phyloP scores from a whole-genome alignment of 2,888 invertebrate genomes.

The Eupithecia subfuscata region DNA sequence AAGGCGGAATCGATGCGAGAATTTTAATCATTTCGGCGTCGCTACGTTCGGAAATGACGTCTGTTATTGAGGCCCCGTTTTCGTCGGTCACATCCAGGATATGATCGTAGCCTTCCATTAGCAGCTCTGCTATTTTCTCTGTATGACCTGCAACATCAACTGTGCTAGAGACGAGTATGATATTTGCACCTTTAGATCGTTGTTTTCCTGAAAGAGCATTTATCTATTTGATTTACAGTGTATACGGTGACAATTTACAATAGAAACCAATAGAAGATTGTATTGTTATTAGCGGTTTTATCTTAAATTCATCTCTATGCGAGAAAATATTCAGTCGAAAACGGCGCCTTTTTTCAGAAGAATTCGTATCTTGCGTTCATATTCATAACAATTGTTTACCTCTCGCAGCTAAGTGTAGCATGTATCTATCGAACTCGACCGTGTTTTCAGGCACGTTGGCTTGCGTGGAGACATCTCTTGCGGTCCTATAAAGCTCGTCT shows the following conservation, averaged over 20 bases:
- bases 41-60: constrained; percentile 87
- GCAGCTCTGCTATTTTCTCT: constrained; percentile 83
- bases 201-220: not conserved
- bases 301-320: not conserved
- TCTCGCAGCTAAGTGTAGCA: constrained; percentile 90
- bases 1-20: constrained; percentile 88
- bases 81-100: constrained; percentile 91
- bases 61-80: constrained; percentile 86
- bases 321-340: not conserved
- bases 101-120: constrained; percentile 94
- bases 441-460: constrained; percentile 92
- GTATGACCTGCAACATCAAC: constrained; percentile 62
- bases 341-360: not conserved
- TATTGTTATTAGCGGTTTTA: not conserved
- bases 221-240: not conserved
- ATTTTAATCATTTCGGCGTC: constrained; percentile 87
- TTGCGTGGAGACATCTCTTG: constrained; percentile 92
- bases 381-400: constrained; percentile 73
- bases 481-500: constrained; percentile 94
- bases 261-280: not conserved
- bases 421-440: constrained; percentile 91
- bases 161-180: not conserved
- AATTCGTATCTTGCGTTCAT: not conserved
- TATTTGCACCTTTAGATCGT: not conserved
- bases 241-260: not conserved